Evolutionary conservation across 2,797 vertebrate genomes (phyloP).

Genomic region (Gadopsis bispinosus): DNA sequence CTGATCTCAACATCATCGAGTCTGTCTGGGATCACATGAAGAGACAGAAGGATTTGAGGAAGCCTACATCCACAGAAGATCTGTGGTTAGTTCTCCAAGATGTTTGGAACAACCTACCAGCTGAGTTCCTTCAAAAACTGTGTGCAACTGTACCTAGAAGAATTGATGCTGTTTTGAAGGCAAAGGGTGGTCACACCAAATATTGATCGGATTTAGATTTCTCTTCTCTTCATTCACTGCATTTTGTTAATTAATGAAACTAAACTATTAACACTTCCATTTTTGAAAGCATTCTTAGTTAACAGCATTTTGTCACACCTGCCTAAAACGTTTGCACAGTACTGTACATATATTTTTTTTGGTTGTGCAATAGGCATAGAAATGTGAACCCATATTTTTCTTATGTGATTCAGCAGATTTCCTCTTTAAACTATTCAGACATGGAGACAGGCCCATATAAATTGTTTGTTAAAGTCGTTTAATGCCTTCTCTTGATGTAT

Average conservation of each 20-base stretch:
- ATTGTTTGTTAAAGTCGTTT: neutral
- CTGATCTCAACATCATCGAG: no score
- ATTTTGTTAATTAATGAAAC: no score
- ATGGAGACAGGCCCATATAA: neutral
- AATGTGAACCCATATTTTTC: neutral
- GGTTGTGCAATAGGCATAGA: neutral
- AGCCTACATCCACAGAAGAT: constrained; percentile 2
- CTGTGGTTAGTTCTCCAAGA: constrained; percentile 13
- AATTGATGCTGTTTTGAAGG: constrained; percentile 23
- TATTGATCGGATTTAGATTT: constrained; percentile 26
- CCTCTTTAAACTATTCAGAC: neutral
- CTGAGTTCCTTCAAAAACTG: constrained; percentile 24
- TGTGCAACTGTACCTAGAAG: constrained; percentile 21
- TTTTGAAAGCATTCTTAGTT: no score
- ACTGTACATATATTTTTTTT: neutral
- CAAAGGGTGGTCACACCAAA: constrained; percentile 35
- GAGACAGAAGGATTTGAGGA: constrained; percentile 1
- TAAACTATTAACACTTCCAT: no score
- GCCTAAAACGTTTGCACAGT: no score
- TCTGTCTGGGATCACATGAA: neutral
- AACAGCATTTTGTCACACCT: no score
- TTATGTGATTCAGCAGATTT: neutral
- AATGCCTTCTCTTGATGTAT: neutral
- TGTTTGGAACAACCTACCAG: constrained; percentile 14
- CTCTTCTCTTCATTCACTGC: neutral